phyloP scores from a whole-genome alignment of 2,113 vertebrate species.

The Diadophis punctatus region DNA sequence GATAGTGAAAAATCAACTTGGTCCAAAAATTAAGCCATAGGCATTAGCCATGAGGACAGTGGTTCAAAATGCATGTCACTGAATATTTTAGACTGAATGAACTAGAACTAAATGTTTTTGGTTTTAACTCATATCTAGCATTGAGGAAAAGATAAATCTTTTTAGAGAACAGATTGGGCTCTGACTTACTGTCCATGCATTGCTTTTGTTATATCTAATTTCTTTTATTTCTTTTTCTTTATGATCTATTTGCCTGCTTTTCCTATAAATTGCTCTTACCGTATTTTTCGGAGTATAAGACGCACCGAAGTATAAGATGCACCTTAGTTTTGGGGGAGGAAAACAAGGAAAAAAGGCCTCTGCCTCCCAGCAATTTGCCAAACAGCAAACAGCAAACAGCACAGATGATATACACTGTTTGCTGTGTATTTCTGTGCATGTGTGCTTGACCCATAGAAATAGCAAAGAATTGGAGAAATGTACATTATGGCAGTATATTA shows the following conservation, averaged over 20 bases:
- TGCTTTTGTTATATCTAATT: not conserved
- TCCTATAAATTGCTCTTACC: not conserved
- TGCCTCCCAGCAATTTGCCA: no score
- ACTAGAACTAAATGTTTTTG: not conserved
- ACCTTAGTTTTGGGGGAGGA: no score
- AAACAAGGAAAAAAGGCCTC: no score
- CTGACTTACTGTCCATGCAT: not conserved
- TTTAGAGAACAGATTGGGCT: not conserved
- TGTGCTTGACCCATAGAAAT: no score
- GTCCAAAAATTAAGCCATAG: not conserved
- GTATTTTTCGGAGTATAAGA: no score
- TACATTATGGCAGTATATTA: no score
- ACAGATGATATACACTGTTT: no score
- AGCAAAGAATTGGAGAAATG: no score
- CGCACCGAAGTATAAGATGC: no score
- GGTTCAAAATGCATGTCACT: not conserved
- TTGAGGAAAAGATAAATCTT: not conserved
- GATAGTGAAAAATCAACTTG: not conserved
- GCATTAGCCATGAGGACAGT: not conserved
- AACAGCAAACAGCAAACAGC: no score
- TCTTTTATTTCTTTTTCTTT: not conserved
- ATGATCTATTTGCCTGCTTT: not conserved
- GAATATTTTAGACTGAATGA: not conserved
- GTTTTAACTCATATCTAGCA: not conserved
- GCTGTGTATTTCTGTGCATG: no score